phyloP scores from a whole-genome alignment of 2,797 vertebrate species.

The Hozukius guyotensis region DNA sequence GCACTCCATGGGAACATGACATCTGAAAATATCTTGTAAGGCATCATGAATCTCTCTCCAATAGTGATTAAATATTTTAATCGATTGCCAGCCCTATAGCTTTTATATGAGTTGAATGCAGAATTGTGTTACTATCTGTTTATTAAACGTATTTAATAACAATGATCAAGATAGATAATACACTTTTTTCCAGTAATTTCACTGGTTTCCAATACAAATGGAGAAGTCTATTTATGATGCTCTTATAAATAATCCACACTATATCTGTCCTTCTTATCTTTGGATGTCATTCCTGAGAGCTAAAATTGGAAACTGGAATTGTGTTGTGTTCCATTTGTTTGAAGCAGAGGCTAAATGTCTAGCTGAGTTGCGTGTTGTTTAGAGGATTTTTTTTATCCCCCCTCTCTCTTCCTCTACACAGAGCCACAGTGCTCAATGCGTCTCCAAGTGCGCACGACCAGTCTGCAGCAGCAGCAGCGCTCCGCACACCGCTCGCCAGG shows the following conservation, averaged over 20 bases:
- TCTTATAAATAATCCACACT: neutral
- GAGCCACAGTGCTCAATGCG: slow-evolving; percentile 62
- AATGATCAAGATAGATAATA: neutral
- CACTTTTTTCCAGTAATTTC: neutral
- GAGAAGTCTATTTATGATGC: neutral
- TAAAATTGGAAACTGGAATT: neutral
- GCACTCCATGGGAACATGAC: too few species aligned
- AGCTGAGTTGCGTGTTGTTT: slow-evolving; percentile 5
- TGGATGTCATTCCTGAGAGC: neutral
- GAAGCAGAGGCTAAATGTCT: neutral
- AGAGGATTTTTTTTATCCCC: neutral
- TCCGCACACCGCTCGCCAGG: slow-evolving; percentile 63
- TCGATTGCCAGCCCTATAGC: too few species aligned
- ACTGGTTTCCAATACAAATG: neutral
- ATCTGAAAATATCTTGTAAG: too few species aligned
- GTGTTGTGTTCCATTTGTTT: neutral
- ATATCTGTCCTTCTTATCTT: neutral
- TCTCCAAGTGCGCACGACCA: slow-evolving; percentile 76
- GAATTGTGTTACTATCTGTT: neutral
- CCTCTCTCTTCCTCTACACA: slow-evolving; percentile 11
- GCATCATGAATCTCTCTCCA: too few species aligned
- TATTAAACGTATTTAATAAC: neutral
- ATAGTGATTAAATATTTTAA: too few species aligned
- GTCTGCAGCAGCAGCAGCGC: slow-evolving; percentile 64
- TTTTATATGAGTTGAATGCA: neutral